Conservation (phyloP, 1,140 invertebrate genomes). For the Calliopsis andreniformis region DNA sequence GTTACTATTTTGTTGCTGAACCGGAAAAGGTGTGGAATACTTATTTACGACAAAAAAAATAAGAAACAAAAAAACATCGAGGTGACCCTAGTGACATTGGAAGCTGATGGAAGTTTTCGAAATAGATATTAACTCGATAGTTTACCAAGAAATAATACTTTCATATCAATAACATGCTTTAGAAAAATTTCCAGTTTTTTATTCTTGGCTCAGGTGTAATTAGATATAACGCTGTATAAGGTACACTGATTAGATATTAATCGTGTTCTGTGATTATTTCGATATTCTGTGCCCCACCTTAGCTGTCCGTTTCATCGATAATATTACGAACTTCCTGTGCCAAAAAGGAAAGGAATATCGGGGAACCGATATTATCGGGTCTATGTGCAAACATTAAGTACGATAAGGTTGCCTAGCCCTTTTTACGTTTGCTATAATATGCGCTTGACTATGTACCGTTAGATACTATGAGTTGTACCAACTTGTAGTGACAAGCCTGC, state of each 20-base stretch:
- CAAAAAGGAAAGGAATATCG: conserved; percentile 13
- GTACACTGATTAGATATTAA: neutral
- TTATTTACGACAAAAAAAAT: too few relatives aligned
- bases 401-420: conserved; percentile 43
- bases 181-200: too few relatives aligned
- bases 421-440: conserved; percentile 33
- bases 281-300: neutral
- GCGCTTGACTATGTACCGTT: conserved; percentile 32
- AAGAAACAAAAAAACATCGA: too few relatives aligned
- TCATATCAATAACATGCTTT: too few relatives aligned
- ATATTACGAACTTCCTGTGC: neutral
- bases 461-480: neutral
- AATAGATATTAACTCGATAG: too few relatives aligned
- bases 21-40: neutral
- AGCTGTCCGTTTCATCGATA: neutral
- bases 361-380: conserved; percentile 34
- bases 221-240: too few relatives aligned
- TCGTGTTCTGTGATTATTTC: neutral
- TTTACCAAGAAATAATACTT: too few relatives aligned
- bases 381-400: conserved; percentile 52
- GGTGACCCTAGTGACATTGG: too few relatives aligned
- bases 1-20: neutral
- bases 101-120: neutral
- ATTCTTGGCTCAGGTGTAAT: too few relatives aligned
- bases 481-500: neutral